Evolutionary conservation across 2,888 invertebrate species (phyloP), one percentile per base, ranked within the genome.

Genomic region (Epsilonema sp.): DNA sequence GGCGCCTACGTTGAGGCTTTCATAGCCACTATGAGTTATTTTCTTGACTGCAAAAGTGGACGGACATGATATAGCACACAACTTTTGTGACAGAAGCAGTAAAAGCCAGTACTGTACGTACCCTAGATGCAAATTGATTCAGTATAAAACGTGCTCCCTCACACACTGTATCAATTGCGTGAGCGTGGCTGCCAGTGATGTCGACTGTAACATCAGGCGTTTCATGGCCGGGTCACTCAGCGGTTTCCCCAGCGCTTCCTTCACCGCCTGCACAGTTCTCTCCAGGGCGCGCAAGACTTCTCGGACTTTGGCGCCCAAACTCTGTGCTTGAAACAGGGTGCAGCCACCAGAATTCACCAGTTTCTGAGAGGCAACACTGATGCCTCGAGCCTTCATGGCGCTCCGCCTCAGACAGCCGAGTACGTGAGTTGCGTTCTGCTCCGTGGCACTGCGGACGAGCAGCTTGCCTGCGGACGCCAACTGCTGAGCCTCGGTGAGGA

Each of bases 131-230:
- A n/a, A n/a, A n/a, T n/a, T n/a, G n/a, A n/a, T n/a, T n/a, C n/a
- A n/a, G n/a, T n/a, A n/a, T n/a, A n/a, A n/a, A n/a, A n/a, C n/a
- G n/a, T 31, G 31, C 31, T 43, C 38, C 41, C 48, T 55, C n/a
- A 53, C 54, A 8, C 49, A 31, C 31, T 52, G 53, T 19, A 52
- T 52, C 4, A 55, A 44, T 38, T 55, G 54, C 23, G 53, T 55
- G 19, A 55, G 44, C 20, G 53, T 53, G 5, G 55, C 55, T 5
- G 55, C 53, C 26, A 55, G 46, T 2, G 50, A 48, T 2, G 55
- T 55, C 42, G 51, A 54, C 38, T 41, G 49, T 11, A 52, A 49
- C 25, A 52, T 49, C 40, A 55, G 41, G 19, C 51, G 44, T 39
- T 52, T 53, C 20, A 51, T 45, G 25, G 52, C 54, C 19, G 44